These are phyloP conservation scores for Mya arenaria DNA, from an alignment of 1,140 invertebrate species.

Conservation along the genomic window DNA sequence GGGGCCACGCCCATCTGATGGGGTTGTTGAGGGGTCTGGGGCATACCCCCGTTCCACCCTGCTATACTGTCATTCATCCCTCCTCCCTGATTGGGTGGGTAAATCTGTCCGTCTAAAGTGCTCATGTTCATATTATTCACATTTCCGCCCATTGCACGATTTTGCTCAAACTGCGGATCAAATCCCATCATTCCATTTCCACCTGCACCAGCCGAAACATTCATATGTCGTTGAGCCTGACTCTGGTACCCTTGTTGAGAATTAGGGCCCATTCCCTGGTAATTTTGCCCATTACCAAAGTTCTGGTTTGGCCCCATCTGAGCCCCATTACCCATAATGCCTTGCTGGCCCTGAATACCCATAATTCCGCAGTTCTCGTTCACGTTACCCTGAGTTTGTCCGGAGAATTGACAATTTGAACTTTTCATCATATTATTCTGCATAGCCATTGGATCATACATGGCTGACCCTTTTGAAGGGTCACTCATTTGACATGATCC, in stretches of 20 bases:
- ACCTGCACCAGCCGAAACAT: constrained; percentile 31
- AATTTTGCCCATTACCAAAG: constrained; percentile 35
- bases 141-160: constrained; percentile 55
- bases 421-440: constrained; percentile 44
- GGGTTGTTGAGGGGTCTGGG: constrained; percentile 60
- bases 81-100: constrained; percentile 50
- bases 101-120: constrained; percentile 49
- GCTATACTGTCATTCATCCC: constrained; percentile 42
- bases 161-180: constrained; percentile 55
- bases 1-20: constrained; percentile 58
- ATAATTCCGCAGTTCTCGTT: constrained; percentile 65
- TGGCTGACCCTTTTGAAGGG: constrained; percentile 49
- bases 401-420: constrained; percentile 46
- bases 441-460: constrained; percentile 62
- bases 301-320: constrained; percentile 49
- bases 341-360: constrained; percentile 49
- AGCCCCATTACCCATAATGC: constrained; percentile 52
- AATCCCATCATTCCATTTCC: constrained; percentile 48
- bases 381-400: constrained; percentile 58
- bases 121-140: constrained; percentile 59
- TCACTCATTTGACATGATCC: constrained; percentile 57
- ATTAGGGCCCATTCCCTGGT: constrained; percentile 38
- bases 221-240: constrained; percentile 24
- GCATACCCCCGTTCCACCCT: constrained; percentile 59
- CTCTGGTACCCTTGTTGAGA: constrained; percentile 35